Base-by-base conservation (phyloP, 2,888 invertebrate species). In the Parasteatoda lunata region DNA sequence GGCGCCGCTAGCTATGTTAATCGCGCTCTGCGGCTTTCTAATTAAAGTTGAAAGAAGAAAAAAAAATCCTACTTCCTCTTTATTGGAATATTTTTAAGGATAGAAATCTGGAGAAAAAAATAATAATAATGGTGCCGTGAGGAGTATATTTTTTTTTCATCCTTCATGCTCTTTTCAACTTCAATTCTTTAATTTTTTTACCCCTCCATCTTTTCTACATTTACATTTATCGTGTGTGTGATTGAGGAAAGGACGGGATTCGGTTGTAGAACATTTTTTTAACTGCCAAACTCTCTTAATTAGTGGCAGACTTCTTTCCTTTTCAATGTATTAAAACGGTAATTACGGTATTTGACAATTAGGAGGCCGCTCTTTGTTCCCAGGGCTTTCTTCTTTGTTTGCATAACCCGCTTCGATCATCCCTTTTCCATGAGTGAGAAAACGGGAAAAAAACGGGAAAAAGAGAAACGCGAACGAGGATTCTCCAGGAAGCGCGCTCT, bases 291-390 rank as follows among this genome's bases (percentile, higher is more conserved):
- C 69, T 49, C 77, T 80, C 80, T 84, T 84, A 84, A 84, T 84
- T 84, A 84, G 83, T 54, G 65, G 83, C 71, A 77, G 77, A 77
- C 71, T 77, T 77, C 77, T 84, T 84, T 71, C 77, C 66, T 71
- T 30, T 77, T 77, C 83, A 77, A 52, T 70, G 83, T 77, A 84
- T 77, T 84, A 84, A 84, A 84, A 69, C 83, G 77, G 83, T 84
- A 84, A 84, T 84, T 84, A 84, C 77, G 72, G 77, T 84, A 84
- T 84, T 84, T 77, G 83, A 84, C 77, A 84, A 84, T 84, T 84
- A 84, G 71, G 52, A n/a, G 82, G 45, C 48, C 69, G 82, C 76
- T 65, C 70, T 70, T 77, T 77, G 71, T 77, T 77, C 64, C 66
- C 49, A 13, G 59, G 71, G 45, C 59, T n/a, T 65, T 66, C 77